Percentiles rank a stretch among this genome's conserved stretches.
These are phyloP conservation scores for Physocephala rufipes DNA, from an alignment of 2,888 invertebrate genomes.

Conservation along the genomic window DNA sequence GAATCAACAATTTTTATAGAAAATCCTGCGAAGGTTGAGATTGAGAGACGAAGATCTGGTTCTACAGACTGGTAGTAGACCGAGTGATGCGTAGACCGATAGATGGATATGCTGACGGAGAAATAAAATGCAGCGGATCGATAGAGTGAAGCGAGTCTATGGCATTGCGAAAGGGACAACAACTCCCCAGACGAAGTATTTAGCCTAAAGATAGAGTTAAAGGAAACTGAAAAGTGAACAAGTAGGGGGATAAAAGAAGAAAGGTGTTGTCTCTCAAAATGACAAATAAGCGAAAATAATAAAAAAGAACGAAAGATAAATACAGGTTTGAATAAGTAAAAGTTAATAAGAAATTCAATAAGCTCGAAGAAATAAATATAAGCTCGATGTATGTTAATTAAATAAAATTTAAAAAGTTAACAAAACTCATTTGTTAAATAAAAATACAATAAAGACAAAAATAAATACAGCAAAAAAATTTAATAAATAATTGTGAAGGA, in stretches of 20 bases:
- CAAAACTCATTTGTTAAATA: too few species aligned
- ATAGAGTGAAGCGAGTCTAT: background rate
- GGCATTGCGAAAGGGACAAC: slow-evolving; percentile 11
- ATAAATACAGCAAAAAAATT: too few species aligned
- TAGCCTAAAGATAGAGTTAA: background rate
- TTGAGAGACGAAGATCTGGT: background rate
- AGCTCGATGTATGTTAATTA: too few species aligned
- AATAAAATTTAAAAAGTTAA: too few species aligned
- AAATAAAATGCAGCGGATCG: background rate
- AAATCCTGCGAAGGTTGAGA: background rate
- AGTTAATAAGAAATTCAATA: too few species aligned
- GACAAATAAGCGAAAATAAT: too few species aligned
- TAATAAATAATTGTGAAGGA: too few species aligned
- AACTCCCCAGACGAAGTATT: slow-evolving; percentile 21
- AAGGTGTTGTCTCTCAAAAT: background rate
- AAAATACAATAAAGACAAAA: too few species aligned
- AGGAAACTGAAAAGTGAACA: too few species aligned
- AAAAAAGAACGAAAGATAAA: too few species aligned
- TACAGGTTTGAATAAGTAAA: too few species aligned
- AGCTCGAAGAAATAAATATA: too few species aligned
- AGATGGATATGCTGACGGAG: background rate
- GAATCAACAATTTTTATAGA: slow-evolving; percentile 29
- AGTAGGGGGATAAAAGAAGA: background rate
- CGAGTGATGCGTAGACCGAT: background rate
- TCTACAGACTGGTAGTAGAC: background rate